Base-by-base conservation (phyloP, 1,140 invertebrate species). In the Phthorimaea operculella region DNA sequence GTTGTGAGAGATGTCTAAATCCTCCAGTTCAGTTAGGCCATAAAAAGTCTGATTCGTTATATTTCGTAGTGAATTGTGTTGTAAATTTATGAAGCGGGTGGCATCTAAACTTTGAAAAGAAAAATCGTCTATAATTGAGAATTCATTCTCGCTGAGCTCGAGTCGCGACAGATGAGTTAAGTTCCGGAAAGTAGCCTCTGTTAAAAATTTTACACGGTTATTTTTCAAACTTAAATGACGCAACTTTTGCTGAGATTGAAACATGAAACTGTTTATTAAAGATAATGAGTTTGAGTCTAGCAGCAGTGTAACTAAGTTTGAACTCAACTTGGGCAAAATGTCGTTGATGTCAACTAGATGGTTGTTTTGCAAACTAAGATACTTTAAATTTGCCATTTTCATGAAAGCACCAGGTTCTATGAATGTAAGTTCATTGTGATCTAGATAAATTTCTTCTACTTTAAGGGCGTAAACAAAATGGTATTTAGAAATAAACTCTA, bases 21-120 rank as follows among this genome's bases (percentile, higher is more conserved):
- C 91, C 79, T 92, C 90, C 33, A 93, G 74, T 65, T 92, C 89
- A 66, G 88, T 86, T 39, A 94, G 77, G 55, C 92, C 91, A 3
- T 89, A 87, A 72, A 93, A 93, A 3, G 87, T 88, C 60, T 82
- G 81, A 52, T 73, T 78, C 14, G 76, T 78, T 36, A 85, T 73
- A 55, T 83, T 87, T 7, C 75, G 68, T 33, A 88, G 62, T 44
- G 76, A 73, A 42, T 87, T 87, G 45, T 85, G 71, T 28, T 85
- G 83, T 60, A 88, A 55, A 60, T 85, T 85, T 60, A 85, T 63
- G 56, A 66, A 76, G 21, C 77, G 68, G 10, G 73, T 63, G 11
- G 74, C 74, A 59, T 69, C 73, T 52, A 82, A 59, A 51, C 76
- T 64, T 61, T 79, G 76, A 61, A 85, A 79, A 33, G 78, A 72